Conservation (phyloP, 2,113 vertebrate genomes). For the Cyanistes caeruleus region DNA sequence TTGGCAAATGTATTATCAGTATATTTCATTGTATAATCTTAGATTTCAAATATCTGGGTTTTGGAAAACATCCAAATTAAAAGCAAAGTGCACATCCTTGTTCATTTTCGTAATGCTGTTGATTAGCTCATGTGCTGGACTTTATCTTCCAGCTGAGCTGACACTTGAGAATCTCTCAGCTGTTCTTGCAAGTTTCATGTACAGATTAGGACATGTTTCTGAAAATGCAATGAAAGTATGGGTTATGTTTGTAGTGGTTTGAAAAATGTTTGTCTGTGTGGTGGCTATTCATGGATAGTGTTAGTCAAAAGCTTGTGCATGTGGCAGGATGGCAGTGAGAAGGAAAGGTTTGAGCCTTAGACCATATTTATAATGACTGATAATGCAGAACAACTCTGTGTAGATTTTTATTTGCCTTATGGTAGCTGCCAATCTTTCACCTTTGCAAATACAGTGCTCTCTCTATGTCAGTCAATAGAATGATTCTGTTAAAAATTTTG, state of each 20-base stretch:
- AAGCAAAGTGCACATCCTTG: background rate
- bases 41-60: background rate
- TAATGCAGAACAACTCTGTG: background rate
- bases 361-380: background rate
- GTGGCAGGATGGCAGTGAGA: background rate
- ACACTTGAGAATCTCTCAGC: background rate
- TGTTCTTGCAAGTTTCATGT: constrained; percentile 8
- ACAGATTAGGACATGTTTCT: background rate
- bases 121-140: background rate
- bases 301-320: background rate
- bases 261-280: background rate
- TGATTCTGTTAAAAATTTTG: background rate
- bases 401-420: background rate
- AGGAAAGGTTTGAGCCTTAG: background rate
- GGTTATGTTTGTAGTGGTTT: background rate
- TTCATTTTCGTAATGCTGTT: background rate
- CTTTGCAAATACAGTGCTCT: background rate
- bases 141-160: constrained; percentile 31
- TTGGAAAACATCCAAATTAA: constrained; percentile 6
- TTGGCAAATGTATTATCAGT: background rate
- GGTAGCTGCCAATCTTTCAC: background rate
- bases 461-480: background rate
- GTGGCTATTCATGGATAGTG: background rate
- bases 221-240: background rate
- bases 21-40: background rate